Percentiles rank a stretch among this genome's conserved stretches.
These are phyloP conservation scores for Eriosoma lanigerum DNA, from an alignment of 1,140 invertebrate genomes.

Conservation along the genomic window DNA sequence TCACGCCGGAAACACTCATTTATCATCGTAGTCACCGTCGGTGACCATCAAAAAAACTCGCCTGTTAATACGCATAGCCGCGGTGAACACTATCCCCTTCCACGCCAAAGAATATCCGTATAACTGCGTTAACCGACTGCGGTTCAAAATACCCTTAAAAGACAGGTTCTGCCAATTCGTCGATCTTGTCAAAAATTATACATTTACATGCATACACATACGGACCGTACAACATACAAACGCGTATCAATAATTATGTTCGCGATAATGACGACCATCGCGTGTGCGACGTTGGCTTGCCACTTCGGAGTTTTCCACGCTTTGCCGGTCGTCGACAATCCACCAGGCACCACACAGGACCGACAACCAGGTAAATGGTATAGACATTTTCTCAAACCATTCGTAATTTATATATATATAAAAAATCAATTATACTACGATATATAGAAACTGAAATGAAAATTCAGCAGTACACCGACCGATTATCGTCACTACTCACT, in stretches of 20 bases:
- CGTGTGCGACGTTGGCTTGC: neutral
- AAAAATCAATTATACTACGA: too few relatives aligned
- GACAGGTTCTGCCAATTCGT: neutral
- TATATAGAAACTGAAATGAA: too few relatives aligned
- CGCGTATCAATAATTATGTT: too few relatives aligned
- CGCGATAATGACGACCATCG: neutral
- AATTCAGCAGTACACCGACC: too few relatives aligned
- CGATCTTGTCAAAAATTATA: neutral
- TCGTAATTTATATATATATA: too few relatives aligned
- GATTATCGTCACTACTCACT: too few relatives aligned
- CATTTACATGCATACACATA: too few relatives aligned
- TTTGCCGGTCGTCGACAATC: neutral
- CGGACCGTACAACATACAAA: too few relatives aligned
- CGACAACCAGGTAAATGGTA: neutral
- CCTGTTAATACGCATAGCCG: neutral
- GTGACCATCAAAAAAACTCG: neutral
- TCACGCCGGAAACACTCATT: too few relatives aligned
- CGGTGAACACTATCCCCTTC: neutral
- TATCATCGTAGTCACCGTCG: neutral
- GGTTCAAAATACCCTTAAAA: conserved; percentile 28
- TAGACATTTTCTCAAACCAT: neutral
- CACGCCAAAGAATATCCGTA: neutral
- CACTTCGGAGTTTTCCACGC: neutral
- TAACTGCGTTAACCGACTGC: too few relatives aligned
- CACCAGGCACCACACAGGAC: too few relatives aligned